phyloP scores from a whole-genome alignment of 2,888 invertebrate species.

The Antheraea yamamai region DNA sequence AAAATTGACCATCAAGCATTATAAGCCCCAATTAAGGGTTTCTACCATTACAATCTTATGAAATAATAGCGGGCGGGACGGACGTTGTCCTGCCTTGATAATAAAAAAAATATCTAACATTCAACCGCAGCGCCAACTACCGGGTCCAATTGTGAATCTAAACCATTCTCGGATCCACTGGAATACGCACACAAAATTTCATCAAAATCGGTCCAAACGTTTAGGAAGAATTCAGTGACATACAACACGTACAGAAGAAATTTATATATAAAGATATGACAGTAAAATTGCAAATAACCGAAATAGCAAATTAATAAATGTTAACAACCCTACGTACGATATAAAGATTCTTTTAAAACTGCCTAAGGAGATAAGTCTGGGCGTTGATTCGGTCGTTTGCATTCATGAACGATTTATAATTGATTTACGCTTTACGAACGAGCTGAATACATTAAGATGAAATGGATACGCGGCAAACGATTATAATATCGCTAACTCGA shows the following conservation, averaged over 20 bases:
- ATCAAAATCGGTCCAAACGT: no score
- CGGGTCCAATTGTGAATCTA: no score
- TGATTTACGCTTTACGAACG: conserved; percentile 40
- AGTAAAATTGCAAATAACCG: neutral
- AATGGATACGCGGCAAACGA: conserved; percentile 29
- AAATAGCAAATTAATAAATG: neutral
- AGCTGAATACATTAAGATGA: conserved; percentile 35
- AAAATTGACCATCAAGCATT: neutral
- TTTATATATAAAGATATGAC: no score
- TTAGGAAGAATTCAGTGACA: no score
- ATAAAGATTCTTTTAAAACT: conserved; percentile 17
- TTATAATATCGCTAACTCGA: conserved; percentile 7
- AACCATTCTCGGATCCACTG: no score
- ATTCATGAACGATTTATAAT: conserved; percentile 46
- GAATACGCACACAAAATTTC: no score
- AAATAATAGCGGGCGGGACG: no score
- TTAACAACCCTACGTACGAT: conserved; percentile 15
- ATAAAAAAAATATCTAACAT: no score
- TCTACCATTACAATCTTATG: neutral
- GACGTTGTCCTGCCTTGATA: no score
- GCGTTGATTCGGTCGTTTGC: conserved; percentile 34
- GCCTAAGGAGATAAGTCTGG: conserved; percentile 19
- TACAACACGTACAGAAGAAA: no score
- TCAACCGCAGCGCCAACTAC: no score
- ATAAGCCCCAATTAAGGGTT: neutral